These are phyloP conservation scores for Chunga burmeisteri DNA, from an alignment of 2,113 vertebrate genomes.

Conservation along the genomic window DNA sequence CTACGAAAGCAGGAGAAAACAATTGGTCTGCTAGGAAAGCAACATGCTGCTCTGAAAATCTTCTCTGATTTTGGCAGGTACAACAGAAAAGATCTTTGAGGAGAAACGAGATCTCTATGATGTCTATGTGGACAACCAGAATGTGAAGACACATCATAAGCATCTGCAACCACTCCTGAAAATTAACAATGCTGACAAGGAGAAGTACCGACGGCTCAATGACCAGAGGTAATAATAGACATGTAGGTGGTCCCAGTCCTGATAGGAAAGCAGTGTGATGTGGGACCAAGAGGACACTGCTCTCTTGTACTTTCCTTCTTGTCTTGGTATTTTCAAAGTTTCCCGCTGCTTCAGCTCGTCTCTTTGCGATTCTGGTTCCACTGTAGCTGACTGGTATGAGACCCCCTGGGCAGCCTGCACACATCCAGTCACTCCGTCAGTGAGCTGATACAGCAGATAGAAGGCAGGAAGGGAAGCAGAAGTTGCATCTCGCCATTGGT, in stretches of 20 bases:
- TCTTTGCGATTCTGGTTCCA: background rate
- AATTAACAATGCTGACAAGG: conserved; percentile 88
- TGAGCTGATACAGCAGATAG: background rate
- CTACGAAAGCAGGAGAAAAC: background rate
- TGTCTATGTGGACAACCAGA: conserved; percentile 96
- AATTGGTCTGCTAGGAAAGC: background rate
- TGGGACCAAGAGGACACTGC: background rate
- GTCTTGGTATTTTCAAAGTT: background rate
- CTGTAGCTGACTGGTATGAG: background rate
- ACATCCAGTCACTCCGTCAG: background rate
- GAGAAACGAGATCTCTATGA: conserved; percentile 94
- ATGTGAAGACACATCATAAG: conserved; percentile 92
- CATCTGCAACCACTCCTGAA: conserved; percentile 89
- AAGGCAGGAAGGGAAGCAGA: background rate
- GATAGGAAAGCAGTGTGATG: background rate
- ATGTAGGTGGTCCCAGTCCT: background rate
- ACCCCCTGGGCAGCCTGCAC: background rate
- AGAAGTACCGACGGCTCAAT: conserved; percentile 93
- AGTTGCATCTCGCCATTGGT: background rate
- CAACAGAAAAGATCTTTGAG: conserved; percentile 98
- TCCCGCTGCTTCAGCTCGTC: background rate
- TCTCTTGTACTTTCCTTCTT: background rate
- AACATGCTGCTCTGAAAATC: conserved; percentile 1
- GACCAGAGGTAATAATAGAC: conserved; percentile 86
- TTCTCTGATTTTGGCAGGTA: conserved; percentile 76